Evolutionary conservation across 2,797 vertebrate species (phyloP).

Genomic region (Pagetopsis macropterus): DNA sequence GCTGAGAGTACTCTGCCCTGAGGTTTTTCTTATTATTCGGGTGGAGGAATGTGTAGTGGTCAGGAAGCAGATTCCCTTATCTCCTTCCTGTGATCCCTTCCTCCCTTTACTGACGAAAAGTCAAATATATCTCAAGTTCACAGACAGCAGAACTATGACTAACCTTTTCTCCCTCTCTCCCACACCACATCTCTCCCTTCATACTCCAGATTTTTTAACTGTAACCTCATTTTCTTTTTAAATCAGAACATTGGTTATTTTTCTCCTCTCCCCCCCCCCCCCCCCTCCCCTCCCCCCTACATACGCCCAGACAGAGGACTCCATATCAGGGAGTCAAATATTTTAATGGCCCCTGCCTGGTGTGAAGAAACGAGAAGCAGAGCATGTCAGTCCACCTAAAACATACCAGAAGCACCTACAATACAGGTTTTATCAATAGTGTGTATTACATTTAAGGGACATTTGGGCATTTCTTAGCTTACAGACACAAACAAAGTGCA

Average conservation of each 20-base stretch:
- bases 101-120: not conserved
- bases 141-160: too few species aligned
- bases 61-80: not conserved
- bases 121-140: too few species aligned
- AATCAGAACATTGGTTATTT: not conserved
- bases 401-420: too few species aligned
- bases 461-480: too few species aligned
- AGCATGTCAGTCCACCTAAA: not conserved
- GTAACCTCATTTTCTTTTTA: not conserved
- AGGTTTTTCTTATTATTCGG: not conserved
- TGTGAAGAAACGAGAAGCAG: not conserved
- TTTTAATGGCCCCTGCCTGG: not conserved
- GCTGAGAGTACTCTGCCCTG: too few species aligned
- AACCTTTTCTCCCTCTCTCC: too few species aligned
- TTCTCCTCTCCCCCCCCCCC: not conserved
- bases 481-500: too few species aligned
- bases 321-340: not conserved
- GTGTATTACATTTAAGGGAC: too few species aligned
- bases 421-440: not conserved
- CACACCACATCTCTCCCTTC: not conserved
- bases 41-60: too few species aligned
- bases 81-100: conserved; percentile 4
- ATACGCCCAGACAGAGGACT: not conserved
- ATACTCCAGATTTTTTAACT: not conserved
- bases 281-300: not conserved